Evolutionary conservation across 1,140 invertebrate genomes (phyloP).

Genomic region (Papilio polyxenes): DNA sequence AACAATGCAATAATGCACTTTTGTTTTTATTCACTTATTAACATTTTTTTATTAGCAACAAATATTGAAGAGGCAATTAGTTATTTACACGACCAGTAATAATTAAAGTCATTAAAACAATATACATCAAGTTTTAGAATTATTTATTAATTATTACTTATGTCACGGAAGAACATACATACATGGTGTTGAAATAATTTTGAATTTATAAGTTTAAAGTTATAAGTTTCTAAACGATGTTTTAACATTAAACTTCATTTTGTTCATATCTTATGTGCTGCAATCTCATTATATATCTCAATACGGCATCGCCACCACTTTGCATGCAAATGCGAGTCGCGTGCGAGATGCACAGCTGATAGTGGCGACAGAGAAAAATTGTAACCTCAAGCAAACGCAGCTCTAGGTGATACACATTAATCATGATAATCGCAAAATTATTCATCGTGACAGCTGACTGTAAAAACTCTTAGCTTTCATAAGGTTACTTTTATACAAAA

Average conservation of each 20-base stretch:
- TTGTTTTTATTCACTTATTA: background rate
- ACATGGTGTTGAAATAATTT: background rate
- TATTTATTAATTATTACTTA: no score
- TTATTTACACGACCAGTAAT: no score
- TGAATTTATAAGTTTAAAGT: no score
- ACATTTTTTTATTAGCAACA: no score
- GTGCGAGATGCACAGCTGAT: constrained; percentile 17
- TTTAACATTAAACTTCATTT: background rate
- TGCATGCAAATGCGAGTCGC: constrained; percentile 19
- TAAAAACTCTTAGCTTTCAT: background rate
- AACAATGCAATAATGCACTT: constrained; percentile 4
- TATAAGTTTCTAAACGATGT: no score
- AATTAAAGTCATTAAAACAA: no score
- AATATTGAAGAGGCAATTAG: no score
- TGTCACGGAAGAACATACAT: no score
- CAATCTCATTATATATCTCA: constrained; percentile 12
- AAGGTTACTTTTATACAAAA: no score
- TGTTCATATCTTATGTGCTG: background rate
- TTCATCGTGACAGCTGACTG: background rate
- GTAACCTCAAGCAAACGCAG: constrained; percentile 15
- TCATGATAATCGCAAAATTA: constrained; percentile 7
- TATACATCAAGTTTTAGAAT: no score
- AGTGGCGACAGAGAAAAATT: constrained; percentile 25
- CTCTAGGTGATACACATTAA: constrained; percentile 5
- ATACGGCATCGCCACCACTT: constrained; percentile 3